A percentile compares a stretch with the other conserved stretches of the same genome.
Evolutionary conservation across 2,113 vertebrate species (phyloP).

Genomic region (Oxyura jamaicensis): DNA sequence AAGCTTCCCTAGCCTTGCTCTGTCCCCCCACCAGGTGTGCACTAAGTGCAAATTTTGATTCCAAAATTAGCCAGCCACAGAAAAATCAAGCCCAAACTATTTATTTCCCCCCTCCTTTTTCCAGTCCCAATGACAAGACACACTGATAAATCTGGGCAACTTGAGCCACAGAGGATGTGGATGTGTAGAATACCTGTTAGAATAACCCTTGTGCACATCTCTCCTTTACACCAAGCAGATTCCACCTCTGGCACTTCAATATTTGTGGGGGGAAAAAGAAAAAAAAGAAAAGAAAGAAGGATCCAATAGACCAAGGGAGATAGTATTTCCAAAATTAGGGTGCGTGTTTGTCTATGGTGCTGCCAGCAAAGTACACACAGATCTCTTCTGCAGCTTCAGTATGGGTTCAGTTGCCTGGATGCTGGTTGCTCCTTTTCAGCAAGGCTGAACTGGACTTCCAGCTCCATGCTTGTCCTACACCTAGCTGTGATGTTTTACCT

Average conservation of each 20-base stretch:
- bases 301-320: background rate
- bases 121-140: background rate
- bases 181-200: background rate
- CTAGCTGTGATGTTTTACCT: too few species aligned
- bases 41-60: background rate
- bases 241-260: background rate
- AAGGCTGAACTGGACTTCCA: background rate
- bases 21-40: accelerated
- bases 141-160: background rate
- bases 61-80: background rate
- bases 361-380: background rate
- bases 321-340: background rate
- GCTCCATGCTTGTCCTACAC: background rate
- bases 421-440: background rate
- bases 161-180: background rate
- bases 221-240: background rate
- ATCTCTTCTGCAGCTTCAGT: background rate
- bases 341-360: background rate
- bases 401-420: accelerated
- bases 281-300: background rate
- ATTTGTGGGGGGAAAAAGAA: too few species aligned
- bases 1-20: background rate
- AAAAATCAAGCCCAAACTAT: background rate
- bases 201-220: accelerated
- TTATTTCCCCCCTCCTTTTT: background rate